phyloP scores from a whole-genome alignment of 1,140 invertebrate genomes.

The Calosoma granatense region DNA sequence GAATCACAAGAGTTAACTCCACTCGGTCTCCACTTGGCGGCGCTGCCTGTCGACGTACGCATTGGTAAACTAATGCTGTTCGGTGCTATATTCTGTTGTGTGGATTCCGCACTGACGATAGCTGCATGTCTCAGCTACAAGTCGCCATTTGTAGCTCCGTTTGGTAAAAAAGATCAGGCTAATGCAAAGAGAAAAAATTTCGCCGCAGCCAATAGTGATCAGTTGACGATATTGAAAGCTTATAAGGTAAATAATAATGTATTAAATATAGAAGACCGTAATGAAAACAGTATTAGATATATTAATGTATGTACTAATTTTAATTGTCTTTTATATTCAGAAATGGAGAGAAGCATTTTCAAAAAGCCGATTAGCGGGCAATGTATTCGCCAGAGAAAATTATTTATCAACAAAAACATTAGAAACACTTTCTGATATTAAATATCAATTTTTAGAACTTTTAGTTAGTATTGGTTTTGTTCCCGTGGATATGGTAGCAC shows the following conservation, averaged over 20 bases:
- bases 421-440: slow-evolving; percentile 64
- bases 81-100: slow-evolving; percentile 84
- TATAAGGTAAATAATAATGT: slow-evolving; percentile 48
- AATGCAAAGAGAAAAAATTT: slow-evolving; percentile 64
- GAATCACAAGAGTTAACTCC: slow-evolving; percentile 68
- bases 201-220: slow-evolving; percentile 64
- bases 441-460: slow-evolving; percentile 73
- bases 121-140: slow-evolving; percentile 82
- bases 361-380: slow-evolving; percentile 47
- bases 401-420: slow-evolving; percentile 65
- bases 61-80: slow-evolving; percentile 86
- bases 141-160: slow-evolving; percentile 67
- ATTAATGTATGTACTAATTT: slow-evolving; percentile 1
- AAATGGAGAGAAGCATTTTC: slow-evolving; percentile 59
- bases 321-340: slow-evolving; percentile 34
- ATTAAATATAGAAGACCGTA: no score
- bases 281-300: slow-evolving; percentile 12
- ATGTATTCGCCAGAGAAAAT: slow-evolving; percentile 60
- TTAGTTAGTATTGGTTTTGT: slow-evolving; percentile 72
- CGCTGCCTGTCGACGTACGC: slow-evolving; percentile 82
- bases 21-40: slow-evolving; percentile 78
- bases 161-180: slow-evolving; percentile 62
- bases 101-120: slow-evolving; percentile 89
- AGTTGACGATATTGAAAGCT: slow-evolving; percentile 66
- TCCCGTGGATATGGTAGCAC: slow-evolving; percentile 43